Evolutionary conservation across 2,888 invertebrate genomes (phyloP).

Genomic region (Lottia scabra): DNA sequence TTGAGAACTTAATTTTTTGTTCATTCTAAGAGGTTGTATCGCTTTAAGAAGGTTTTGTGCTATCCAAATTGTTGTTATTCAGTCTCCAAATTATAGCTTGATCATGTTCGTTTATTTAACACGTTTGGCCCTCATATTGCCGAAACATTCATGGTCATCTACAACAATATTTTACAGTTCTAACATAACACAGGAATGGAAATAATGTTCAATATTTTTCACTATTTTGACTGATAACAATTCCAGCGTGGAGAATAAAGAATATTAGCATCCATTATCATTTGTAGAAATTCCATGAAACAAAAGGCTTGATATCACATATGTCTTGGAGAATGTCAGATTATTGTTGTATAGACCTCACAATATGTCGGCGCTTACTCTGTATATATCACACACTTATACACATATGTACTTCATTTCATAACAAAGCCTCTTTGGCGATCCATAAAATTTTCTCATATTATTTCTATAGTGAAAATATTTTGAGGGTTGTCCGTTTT

Average conservation of each 20-base stretch:
- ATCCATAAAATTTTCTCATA: conserved; percentile 16
- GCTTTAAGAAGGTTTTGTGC: too few species aligned
- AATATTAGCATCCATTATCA: conserved; percentile 1
- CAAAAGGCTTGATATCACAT: conserved; percentile 6
- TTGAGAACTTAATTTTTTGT: too few species aligned
- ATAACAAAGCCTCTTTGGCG: conserved; percentile 23
- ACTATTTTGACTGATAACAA: too few species aligned
- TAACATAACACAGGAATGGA: too few species aligned
- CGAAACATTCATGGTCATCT: too few species aligned
- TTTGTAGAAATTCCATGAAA: conserved; percentile 2
- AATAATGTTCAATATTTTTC: too few species aligned
- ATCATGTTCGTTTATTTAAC: too few species aligned
- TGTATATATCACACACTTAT: conserved; percentile 18
- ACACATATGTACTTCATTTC: conserved; percentile 17
- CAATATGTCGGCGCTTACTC: conserved; percentile 4
- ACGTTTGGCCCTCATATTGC: too few species aligned
- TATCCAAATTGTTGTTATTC: too few species aligned
- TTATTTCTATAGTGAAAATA: conserved; percentile 4
- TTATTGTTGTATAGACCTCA: conserved; percentile 9
- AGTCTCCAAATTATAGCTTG: too few species aligned
- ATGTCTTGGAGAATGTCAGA: conserved; percentile 14
- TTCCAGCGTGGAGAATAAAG: not conserved
- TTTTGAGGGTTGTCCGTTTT: conserved; percentile 12
- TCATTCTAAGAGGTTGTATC: too few species aligned
- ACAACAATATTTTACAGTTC: too few species aligned